Evolutionary conservation across 2,113 vertebrate species (phyloP).

Genomic region (Equus przewalskii): DNA sequence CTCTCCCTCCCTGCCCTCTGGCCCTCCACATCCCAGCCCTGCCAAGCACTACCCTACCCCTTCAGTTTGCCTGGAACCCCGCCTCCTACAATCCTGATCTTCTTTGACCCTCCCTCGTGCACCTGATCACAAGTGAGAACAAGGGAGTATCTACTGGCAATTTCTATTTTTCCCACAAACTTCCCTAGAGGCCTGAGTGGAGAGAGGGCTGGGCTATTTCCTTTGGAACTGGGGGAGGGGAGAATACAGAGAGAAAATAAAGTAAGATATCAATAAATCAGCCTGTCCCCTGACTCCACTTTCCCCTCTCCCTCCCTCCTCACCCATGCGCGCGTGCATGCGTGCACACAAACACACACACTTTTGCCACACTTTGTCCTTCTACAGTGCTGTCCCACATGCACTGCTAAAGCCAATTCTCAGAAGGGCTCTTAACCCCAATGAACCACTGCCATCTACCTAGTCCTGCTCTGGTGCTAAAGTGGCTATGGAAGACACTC

Average conservation of each 20-base stretch:
- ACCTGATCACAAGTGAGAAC: not conserved
- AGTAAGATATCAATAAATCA: not conserved
- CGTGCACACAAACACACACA: not conserved
- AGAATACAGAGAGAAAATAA: not conserved
- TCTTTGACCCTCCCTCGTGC: not conserved
- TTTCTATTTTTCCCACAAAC: not conserved
- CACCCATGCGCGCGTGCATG: fast-evolving
- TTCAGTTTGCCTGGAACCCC: not conserved
- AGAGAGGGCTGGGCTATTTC: not conserved
- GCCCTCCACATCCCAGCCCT: not conserved
- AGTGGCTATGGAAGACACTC: not conserved
- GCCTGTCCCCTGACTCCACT: not conserved
- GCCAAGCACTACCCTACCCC: not conserved
- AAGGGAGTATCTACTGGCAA: fast-evolving
- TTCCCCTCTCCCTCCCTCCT: too few relatives aligned
- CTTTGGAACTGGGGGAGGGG: not conserved
- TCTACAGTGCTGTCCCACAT: not conserved
- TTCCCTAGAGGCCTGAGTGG: not conserved
- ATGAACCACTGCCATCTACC: not conserved
- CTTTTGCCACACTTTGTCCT: not conserved
- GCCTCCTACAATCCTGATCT: not conserved
- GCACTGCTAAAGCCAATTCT: not conserved
- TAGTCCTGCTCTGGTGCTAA: not conserved
- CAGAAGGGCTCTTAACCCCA: not conserved
- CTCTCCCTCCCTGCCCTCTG: not conserved